These are phyloP conservation scores for Philaethria dido DNA, from an alignment of 2,888 invertebrate genomes.

Conservation along the genomic window DNA sequence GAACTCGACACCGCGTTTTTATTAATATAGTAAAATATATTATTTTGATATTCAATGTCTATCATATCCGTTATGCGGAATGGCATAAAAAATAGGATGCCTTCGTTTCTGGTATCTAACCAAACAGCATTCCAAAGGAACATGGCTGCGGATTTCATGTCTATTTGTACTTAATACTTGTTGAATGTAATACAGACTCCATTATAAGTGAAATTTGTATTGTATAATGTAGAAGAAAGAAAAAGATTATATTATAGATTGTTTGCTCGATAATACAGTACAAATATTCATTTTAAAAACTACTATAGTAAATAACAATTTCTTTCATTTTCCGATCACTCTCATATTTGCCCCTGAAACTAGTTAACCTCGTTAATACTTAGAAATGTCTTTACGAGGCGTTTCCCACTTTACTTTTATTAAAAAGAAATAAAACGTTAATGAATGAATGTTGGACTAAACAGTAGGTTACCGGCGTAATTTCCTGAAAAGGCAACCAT, in stretches of 20 bases:
- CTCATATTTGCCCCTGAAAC: no score
- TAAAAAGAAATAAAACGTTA: neutral
- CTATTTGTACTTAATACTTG: neutral
- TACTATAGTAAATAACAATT: no score
- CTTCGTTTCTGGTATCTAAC: constrained; percentile 6
- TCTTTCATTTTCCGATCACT: no score
- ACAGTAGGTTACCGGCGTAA: constrained; percentile 25
- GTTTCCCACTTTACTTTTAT: no score
- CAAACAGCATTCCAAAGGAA: constrained; percentile 17
- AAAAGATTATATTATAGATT: no score
- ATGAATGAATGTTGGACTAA: neutral
- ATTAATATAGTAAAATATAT: neutral
- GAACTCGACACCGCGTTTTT: no score
- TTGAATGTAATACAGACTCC: constrained; percentile 6
- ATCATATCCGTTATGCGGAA: neutral
- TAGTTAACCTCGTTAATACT: no score
- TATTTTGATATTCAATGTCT: neutral
- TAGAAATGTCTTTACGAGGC: neutral
- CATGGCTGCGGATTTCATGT: neutral
- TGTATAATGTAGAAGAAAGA: neutral
- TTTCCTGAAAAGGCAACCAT: constrained; percentile 47
- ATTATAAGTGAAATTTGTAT: neutral
- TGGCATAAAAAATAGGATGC: constrained; percentile 9
- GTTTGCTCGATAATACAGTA: no score
- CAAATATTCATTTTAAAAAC: no score